Percentiles rank a stretch among this genome's conserved stretches.
phyloP scores from a whole-genome alignment of 2,113 vertebrate species.

The Turdus rufiventris region DNA sequence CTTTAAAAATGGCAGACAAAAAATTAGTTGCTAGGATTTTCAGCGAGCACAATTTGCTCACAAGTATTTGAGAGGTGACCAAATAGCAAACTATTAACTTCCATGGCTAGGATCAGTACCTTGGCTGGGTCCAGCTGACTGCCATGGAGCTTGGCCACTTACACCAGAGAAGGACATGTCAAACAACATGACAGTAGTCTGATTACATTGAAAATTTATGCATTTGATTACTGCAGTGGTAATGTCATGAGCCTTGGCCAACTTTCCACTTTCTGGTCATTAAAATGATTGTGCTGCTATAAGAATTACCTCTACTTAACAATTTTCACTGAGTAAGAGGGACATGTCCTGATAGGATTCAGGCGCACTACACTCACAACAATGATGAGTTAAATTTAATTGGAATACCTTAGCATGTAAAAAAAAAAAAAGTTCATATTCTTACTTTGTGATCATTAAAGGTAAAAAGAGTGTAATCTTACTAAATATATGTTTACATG shows the following conservation, averaged over 20 bases:
- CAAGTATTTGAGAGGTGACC: not conserved
- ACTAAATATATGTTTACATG: not conserved
- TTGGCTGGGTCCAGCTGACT: not conserved
- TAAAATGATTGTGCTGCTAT: not conserved
- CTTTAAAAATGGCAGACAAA: not conserved
- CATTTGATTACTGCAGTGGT: not conserved
- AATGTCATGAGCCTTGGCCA: not conserved
- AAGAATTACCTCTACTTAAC: not conserved
- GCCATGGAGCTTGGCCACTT: not conserved
- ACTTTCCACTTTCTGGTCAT: not conserved
- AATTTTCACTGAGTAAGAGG: not conserved
- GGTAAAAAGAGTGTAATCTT: not conserved
- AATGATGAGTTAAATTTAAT: not conserved
- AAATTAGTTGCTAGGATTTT: not conserved
- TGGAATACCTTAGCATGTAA: not conserved
- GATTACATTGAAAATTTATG: not conserved
- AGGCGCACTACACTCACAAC: not conserved
- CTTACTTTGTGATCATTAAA: not conserved
- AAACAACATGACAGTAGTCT: not conserved
- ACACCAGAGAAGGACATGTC: not conserved
- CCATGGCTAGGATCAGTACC: not conserved
- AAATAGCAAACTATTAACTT: not conserved
- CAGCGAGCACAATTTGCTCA: not conserved
- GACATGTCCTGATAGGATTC: not conserved
- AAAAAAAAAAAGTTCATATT: not conserved